These are phyloP conservation scores for Drosophila mimica DNA, from an alignment of 2,888 invertebrate genomes.

Conservation along the genomic window DNA sequence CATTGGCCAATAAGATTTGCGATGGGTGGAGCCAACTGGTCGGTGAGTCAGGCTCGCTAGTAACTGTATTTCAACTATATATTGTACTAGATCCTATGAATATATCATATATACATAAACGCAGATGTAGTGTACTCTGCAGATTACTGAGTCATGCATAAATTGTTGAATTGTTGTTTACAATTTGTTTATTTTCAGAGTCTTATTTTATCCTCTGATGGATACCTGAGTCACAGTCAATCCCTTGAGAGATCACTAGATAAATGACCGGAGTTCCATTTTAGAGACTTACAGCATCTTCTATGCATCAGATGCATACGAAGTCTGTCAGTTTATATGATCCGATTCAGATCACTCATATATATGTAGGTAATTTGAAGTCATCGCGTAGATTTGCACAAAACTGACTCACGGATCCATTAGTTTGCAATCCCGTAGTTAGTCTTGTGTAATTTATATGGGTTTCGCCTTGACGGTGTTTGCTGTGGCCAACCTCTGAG, in stretches of 20 bases:
- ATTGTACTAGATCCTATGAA: slow-evolving; percentile 10
- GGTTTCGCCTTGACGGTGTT: slow-evolving; percentile 7
- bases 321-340: no score
- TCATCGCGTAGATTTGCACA: neutral
- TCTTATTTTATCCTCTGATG: neutral
- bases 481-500: slow-evolving; percentile 13
- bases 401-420: slow-evolving; percentile 28
- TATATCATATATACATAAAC: neutral
- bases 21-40: slow-evolving; percentile 44
- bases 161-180: neutral
- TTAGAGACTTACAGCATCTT: neutral
- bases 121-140: neutral
- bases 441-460: slow-evolving; percentile 30
- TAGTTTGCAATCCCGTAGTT: slow-evolving; percentile 4
- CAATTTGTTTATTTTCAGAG: neutral
- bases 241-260: neutral
- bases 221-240: neutral
- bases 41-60: slow-evolving; percentile 23
- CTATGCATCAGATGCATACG: neutral
- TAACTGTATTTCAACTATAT: slow-evolving; percentile 14
- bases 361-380: neutral
- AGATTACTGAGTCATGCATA: slow-evolving; percentile 23
- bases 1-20: slow-evolving; percentile 33
- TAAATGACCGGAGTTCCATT: neutral
- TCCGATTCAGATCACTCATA: neutral